Evolutionary conservation across 2,888 invertebrate genomes (phyloP), one percentile per base, ranked within the genome.

Genomic region (Synergus itoensis): DNA sequence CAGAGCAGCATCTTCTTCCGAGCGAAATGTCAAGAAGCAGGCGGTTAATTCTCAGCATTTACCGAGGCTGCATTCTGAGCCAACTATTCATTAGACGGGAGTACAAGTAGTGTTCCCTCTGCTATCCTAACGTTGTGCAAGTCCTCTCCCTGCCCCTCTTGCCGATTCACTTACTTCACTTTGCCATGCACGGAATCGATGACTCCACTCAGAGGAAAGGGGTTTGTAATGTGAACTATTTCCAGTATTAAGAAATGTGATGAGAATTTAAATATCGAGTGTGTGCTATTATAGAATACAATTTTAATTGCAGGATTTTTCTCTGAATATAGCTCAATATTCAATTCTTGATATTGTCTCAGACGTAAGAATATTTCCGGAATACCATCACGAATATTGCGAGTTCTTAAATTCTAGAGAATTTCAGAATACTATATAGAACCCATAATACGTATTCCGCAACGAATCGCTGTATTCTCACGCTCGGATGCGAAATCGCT

Each of bases 11-110:
- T 87, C 87, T 85, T 87, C 87, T 88, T 86, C 83, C 85, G 85
- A 88, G 86, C 89, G 83, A 90, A 90, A 90, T 90, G 90, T 90
- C 90, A 90, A 90, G 90, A 88, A 89, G 87, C 85, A 87, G 86
- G 88, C 87, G 87, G 87, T 89, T 88, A 88, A 89, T 90, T 88
- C 88, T 88, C 88, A 89, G 86, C 86, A 84, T 88, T 88, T 87
- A 86, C 86, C 86, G 80, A 83, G 85, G 83, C 85, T 83, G 81
- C 76, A 82, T 85, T 84, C 85, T 85, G 88, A 86, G 84, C 88
- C 85, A 88, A 88, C 87, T 88, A 89, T 89, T 89, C 87, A 88
- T 88, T 89, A 89, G 88, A 88, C 86, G 79, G 87, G 86, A 87
- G 87, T 87, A 84, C 85, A 85, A 87, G 84, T 86, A 86, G 87